phyloP scores from a whole-genome alignment of 2,113 vertebrate genomes.

The Pagrus major region DNA sequence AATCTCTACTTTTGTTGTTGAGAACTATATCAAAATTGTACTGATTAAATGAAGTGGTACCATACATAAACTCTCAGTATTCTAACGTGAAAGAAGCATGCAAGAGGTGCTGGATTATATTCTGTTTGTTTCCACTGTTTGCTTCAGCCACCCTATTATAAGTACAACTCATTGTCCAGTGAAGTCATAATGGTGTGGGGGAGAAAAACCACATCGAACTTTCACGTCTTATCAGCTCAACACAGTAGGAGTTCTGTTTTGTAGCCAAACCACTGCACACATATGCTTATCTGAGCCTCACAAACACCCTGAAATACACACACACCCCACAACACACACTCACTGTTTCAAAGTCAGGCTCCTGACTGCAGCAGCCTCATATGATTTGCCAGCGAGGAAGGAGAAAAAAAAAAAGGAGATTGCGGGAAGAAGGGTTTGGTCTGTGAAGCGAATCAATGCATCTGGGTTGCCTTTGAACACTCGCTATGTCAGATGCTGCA shows the following conservation, averaged over 20 bases:
- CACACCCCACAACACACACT: slow-evolving; percentile 1
- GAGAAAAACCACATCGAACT: slow-evolving; percentile 17
- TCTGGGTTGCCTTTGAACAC: slow-evolving; percentile 51
- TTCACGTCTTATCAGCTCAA: slow-evolving; percentile 51
- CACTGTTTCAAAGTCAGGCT: slow-evolving; percentile 59
- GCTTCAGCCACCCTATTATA: neutral
- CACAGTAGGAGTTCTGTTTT: slow-evolving; percentile 54
- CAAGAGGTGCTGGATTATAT: neutral
- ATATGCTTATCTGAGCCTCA: slow-evolving; percentile 65
- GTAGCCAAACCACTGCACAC: slow-evolving; percentile 45
- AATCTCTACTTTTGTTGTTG: too few relatives aligned
- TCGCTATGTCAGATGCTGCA: slow-evolving; percentile 24
- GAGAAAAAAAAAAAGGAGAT: slow-evolving; percentile 12
- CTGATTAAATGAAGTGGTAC: neutral
- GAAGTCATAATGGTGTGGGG: slow-evolving; percentile 9
- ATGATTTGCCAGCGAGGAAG: slow-evolving; percentile 48
- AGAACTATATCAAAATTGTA: neutral
- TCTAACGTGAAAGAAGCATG: neutral
- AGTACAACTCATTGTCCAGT: slow-evolving; percentile 23
- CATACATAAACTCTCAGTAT: neutral
- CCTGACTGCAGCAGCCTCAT: slow-evolving; percentile 36
- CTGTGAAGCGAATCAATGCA: slow-evolving; percentile 53
- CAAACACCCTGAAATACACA: slow-evolving; percentile 49
- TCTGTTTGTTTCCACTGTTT: slow-evolving; percentile 10
- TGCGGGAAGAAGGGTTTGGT: slow-evolving; percentile 30